A percentile compares a stretch with the other conserved stretches of the same genome.
These are phyloP conservation scores for Sarcophaga bullata DNA, from an alignment of 1,140 invertebrate genomes.

Conservation along the genomic window DNA sequence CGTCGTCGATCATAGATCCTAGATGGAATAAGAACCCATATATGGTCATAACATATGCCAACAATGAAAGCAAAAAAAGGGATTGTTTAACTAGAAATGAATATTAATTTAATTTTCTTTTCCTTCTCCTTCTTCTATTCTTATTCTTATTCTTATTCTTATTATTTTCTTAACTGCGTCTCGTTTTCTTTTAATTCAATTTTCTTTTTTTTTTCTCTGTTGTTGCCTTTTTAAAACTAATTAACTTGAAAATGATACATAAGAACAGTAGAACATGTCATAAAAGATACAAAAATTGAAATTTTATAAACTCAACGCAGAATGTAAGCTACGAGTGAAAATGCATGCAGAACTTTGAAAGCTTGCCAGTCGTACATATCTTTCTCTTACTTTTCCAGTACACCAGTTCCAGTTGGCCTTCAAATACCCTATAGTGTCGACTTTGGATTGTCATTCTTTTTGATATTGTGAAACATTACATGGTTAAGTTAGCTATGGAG, in stretches of 20 bases:
- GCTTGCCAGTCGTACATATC: too few relatives aligned
- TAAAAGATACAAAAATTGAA: too few relatives aligned
- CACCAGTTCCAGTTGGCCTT: too few relatives aligned
- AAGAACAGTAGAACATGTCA: background rate
- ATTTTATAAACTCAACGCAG: too few relatives aligned
- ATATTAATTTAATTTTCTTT: conserved; percentile 15
- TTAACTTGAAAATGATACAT: conserved; percentile 19
- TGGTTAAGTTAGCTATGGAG: too few relatives aligned
- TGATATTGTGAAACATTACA: too few relatives aligned
- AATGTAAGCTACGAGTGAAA: too few relatives aligned
- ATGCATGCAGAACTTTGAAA: too few relatives aligned
- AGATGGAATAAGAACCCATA: background rate
- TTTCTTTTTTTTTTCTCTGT: background rate
- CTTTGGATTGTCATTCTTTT: too few relatives aligned
- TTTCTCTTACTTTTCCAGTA: too few relatives aligned
- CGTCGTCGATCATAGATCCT: conserved; percentile 13
- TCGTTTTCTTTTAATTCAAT: background rate
- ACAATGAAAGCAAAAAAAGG: conserved; percentile 2
- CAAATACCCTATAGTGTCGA: too few relatives aligned
- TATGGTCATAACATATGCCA: conserved; percentile 7
- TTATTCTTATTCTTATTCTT: too few relatives aligned
- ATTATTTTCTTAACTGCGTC: background rate
- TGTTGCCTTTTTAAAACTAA: background rate
- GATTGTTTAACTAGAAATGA: conserved; percentile 18
- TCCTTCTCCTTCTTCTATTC: background rate